Base-by-base conservation (phyloP, 2,797 vertebrate genomes). In the Leucoraja ocellata region DNA sequence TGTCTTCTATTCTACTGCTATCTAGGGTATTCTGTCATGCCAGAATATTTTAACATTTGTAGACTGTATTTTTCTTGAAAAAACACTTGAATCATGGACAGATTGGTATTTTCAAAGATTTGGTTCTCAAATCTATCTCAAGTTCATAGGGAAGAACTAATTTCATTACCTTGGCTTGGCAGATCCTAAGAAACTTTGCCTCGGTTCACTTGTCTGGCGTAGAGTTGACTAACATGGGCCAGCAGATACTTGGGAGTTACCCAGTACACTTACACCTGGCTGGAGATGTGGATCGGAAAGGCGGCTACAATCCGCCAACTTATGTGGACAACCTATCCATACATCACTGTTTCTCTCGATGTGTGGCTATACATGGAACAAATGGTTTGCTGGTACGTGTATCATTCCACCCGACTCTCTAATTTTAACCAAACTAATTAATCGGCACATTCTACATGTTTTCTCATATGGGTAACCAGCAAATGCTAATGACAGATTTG, bases 341-440 rank as follows among this genome's bases (percentile, higher is more conserved):
- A 63, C 94, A 94, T 73, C 94, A 94, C 92, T 93, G 94, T 83
- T 94, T 93, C 94, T 94, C 94, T n/a, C 25, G 94, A 90, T 94
- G 94, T 36, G 94, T 94, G 65, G 88, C 92, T 71, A 93, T 94
- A 77, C 94, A 94, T 39, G 83, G 54, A 76, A 94, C 94, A 1
- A 91, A 91, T 88, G 94, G 93, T 93, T 94, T 96, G 93, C 94
- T 96, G 96, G 96, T 97, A 96, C 94, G 93, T 46, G 10, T 28
- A 71, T 54, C 16, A 23, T 36, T 86, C 23, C 25, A 5, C 58
- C 83, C 14, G 9, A 14, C 5, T 81, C 71, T 32, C 11, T 65
- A 9, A n/a, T 10, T 21, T 10, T 93, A 21, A 77, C 28, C 32
- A 88, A 16, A 13, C 6, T 21, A 32, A 18, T 18, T 32, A 21